A percentile compares a stretch with the other conserved stretches of the same genome.
These are phyloP conservation scores for Sorex maritimensis DNA, from an alignment of 2,797 vertebrate genomes.

Conservation along the genomic window DNA sequence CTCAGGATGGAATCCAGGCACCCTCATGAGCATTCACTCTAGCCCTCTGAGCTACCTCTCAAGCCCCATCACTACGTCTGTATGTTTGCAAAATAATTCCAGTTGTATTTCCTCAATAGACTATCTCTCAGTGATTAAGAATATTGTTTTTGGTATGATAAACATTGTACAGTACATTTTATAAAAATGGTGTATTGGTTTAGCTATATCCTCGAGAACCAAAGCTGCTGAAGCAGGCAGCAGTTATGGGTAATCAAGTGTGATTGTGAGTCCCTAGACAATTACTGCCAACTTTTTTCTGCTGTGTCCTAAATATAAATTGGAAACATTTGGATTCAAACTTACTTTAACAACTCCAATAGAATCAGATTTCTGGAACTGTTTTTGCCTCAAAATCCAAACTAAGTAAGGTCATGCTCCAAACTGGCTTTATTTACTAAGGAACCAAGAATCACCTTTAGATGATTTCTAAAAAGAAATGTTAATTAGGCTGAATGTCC, in stretches of 20 bases:
- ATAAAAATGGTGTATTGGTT: slow-evolving; percentile 31
- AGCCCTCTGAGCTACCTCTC: too few species aligned
- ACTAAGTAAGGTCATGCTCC: slow-evolving; percentile 71
- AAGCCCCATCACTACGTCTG: neutral
- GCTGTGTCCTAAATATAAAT: slow-evolving; percentile 74
- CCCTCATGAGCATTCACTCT: too few species aligned
- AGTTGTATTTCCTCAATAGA: slow-evolving; percentile 14
- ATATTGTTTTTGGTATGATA: slow-evolving; percentile 52
- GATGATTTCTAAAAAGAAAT: slow-evolving; percentile 69
- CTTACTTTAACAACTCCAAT: slow-evolving; percentile 67
- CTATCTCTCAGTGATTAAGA: slow-evolving; percentile 30
- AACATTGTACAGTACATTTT: slow-evolving; percentile 47
- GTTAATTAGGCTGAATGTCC: slow-evolving; percentile 66
- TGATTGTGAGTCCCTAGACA: slow-evolving; percentile 42
- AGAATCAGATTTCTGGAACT: slow-evolving; percentile 74
- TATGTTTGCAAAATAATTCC: slow-evolving; percentile 52
- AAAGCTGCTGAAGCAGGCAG: slow-evolving; percentile 30
- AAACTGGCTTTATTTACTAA: slow-evolving; percentile 60
- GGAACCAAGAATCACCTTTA: slow-evolving; percentile 68
- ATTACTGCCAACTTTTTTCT: slow-evolving; percentile 49
- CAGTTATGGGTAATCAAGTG: slow-evolving; percentile 65
- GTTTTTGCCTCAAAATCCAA: slow-evolving; percentile 79
- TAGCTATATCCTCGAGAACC: slow-evolving; percentile 62
- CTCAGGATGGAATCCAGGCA: too few species aligned
- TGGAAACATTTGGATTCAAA: slow-evolving; percentile 77